Conservation (phyloP, 64 coral and sea anemone species). For the Astreopora myriophthalma region DNA sequence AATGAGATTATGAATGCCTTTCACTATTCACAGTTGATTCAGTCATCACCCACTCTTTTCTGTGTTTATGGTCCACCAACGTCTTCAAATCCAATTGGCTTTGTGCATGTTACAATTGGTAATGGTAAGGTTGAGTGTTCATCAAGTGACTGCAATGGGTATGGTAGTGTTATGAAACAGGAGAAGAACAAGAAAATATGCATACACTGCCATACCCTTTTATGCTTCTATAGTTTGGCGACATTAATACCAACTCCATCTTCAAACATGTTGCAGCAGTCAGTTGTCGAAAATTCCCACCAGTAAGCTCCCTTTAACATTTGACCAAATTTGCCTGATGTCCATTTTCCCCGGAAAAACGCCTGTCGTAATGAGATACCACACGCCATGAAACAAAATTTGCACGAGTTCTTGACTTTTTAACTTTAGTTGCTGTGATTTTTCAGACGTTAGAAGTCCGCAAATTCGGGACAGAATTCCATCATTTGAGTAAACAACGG, state of each 20-base stretch:
- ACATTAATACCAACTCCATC: background rate
- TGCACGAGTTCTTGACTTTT: too few relatives aligned
- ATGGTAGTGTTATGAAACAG: slow-evolving; percentile 5
- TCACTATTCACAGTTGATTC: background rate
- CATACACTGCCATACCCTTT: slow-evolving; percentile 27
- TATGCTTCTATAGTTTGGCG: background rate
- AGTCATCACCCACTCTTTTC: background rate
- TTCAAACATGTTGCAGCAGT: background rate
- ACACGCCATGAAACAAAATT: too few relatives aligned
- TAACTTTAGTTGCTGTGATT: too few relatives aligned
- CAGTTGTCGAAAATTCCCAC: too few relatives aligned
- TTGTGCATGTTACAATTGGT: background rate
- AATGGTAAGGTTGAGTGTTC: background rate
- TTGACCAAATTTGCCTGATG: too few relatives aligned
- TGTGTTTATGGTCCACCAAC: slow-evolving; percentile 10
- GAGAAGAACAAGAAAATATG: slow-evolving; percentile 5
- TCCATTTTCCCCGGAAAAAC: too few relatives aligned
- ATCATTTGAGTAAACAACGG: too few relatives aligned
- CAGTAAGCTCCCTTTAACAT: too few relatives aligned
- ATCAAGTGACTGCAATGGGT: background rate
- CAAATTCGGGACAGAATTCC: too few relatives aligned
- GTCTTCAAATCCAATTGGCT: slow-evolving; percentile 43
- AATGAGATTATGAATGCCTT: background rate
- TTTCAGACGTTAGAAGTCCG: too few relatives aligned
- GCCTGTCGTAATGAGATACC: too few relatives aligned